Conservation (phyloP, 2,113 vertebrate species). For the Pelvicachromis taeniatus region DNA sequence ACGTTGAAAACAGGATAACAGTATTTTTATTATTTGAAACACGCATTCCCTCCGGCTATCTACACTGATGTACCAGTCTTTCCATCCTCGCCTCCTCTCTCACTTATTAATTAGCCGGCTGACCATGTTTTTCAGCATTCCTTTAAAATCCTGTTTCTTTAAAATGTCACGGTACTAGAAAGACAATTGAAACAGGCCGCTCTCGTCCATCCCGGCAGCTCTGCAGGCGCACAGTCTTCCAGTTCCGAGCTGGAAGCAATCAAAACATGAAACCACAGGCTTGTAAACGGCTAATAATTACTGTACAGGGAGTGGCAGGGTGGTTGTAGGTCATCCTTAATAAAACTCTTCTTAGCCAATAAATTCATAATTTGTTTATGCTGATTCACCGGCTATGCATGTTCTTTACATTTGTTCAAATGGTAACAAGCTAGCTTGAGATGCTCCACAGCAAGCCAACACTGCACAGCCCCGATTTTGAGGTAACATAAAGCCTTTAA, state of each 20-base stretch:
- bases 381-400: neutral
- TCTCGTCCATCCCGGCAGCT: neutral
- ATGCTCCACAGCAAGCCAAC: neutral
- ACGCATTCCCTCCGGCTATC: neutral
- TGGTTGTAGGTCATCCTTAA: neutral
- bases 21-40: neutral
- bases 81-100: neutral
- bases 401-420: neutral
- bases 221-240: neutral
- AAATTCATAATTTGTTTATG: neutral
- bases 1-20: neutral
- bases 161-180: neutral
- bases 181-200: neutral
- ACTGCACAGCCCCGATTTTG: neutral
- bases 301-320: neutral
- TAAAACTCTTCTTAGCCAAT: neutral
- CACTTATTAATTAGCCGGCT: neutral
- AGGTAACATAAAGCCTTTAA: neutral
- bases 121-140: constrained; percentile 18
- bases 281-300: neutral
- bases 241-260: neutral
- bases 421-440: neutral
- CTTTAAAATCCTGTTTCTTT: neutral
- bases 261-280: neutral
- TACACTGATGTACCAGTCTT: neutral